Conservation (phyloP, 2,113 vertebrate genomes). For the Mormyrus iriodes region DNA sequence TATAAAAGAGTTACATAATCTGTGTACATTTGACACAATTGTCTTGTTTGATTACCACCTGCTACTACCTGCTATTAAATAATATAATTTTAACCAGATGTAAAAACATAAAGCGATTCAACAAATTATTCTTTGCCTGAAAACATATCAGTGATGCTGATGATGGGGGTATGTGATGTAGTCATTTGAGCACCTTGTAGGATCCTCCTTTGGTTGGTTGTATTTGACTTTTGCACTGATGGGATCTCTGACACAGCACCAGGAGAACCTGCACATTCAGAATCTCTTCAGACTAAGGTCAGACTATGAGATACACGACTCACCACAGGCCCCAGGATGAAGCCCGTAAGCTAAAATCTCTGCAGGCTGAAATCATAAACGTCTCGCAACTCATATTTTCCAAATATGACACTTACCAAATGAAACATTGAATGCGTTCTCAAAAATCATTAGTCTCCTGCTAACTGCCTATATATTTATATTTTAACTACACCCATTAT, state of each 20-base stretch:
- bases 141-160: background rate
- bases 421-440: background rate
- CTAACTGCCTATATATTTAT: background rate
- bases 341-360: conserved; percentile 30
- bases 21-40: background rate
- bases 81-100: background rate
- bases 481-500: background rate
- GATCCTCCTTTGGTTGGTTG: background rate
- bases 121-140: background rate
- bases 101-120: background rate
- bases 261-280: conserved; percentile 47
- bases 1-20: background rate
- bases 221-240: conserved; percentile 25
- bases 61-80: background rate
- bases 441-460: background rate
- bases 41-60: background rate
- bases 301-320: conserved; percentile 49
- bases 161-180: too few relatives aligned
- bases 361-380: background rate
- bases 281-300: conserved; percentile 40
- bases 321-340: conserved; percentile 47
- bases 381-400: too few relatives aligned
- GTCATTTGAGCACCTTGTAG: background rate
- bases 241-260: conserved; percentile 48
- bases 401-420: background rate